These are phyloP conservation scores for Trichopoda pennipes DNA, from an alignment of 2,888 invertebrate species.

Conservation along the genomic window DNA sequence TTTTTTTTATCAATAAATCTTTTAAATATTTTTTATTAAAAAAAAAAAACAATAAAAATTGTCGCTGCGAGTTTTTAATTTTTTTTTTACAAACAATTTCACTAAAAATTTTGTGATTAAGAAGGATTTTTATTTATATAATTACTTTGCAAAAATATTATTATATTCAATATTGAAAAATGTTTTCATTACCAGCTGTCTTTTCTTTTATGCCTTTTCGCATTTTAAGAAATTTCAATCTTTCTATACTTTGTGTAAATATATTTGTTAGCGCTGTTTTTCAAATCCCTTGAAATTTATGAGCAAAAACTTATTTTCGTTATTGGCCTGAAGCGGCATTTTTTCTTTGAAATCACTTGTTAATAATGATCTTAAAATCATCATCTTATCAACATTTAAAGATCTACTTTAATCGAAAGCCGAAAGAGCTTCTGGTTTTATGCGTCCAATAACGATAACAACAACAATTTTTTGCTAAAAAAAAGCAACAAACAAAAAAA, in stretches of 20 bases:
- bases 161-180: no score
- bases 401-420: slow-evolving; percentile 79
- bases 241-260: slow-evolving; percentile 1
- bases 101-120: no score
- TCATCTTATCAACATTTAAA: slow-evolving; percentile 72
- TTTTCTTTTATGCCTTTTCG: background rate
- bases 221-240: slow-evolving; percentile 3
- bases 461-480: slow-evolving; percentile 59
- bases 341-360: slow-evolving; percentile 73
- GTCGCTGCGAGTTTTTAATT: no score
- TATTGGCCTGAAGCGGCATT: slow-evolving; percentile 58
- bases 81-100: no score
- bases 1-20: no score
- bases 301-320: slow-evolving; percentile 58
- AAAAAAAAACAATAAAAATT: no score
- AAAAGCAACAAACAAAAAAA: slow-evolving; percentile 23
- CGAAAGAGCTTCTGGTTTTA: slow-evolving; percentile 79
- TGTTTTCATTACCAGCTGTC: no score
- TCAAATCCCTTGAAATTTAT: slow-evolving; percentile 63
- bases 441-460: slow-evolving; percentile 62
- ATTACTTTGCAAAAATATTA: no score
- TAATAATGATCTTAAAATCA: slow-evolving; percentile 77
- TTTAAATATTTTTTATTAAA: no score
- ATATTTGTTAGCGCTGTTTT: slow-evolving; percentile 3
- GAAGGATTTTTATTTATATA: no score